Evolutionary conservation across 2,797 vertebrate genomes (phyloP).

Genomic region (Toxotes lorentzi): DNA sequence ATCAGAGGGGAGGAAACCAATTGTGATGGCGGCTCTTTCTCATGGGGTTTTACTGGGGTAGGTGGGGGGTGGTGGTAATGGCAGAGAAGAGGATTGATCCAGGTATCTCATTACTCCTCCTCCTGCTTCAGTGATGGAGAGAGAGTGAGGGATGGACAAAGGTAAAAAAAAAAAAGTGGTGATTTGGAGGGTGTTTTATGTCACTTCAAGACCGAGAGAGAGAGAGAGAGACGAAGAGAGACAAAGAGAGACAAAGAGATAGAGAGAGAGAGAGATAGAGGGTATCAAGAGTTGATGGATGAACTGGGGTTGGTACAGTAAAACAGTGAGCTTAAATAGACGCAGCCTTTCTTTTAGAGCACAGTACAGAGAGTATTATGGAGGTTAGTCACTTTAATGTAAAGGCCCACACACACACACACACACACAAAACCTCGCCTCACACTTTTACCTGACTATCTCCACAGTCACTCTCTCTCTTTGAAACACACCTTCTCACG

Average conservation of each 20-base stretch:
- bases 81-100: slow-evolving; percentile 30
- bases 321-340: slow-evolving; percentile 17
- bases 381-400: slow-evolving; percentile 30
- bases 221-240: neutral
- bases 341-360: slow-evolving; percentile 5
- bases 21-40: slow-evolving; percentile 14
- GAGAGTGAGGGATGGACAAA: slow-evolving; percentile 10
- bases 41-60: slow-evolving; percentile 9
- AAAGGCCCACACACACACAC: neutral
- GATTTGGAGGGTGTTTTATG: slow-evolving; percentile 30
- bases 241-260: neutral
- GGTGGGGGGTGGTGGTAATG: slow-evolving; percentile 7
- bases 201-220: neutral
- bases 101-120: slow-evolving; percentile 29
- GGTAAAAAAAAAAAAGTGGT: neutral
- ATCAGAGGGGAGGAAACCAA: slow-evolving; percentile 20
- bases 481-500: neutral
- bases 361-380: slow-evolving; percentile 3
- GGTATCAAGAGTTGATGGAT: slow-evolving; percentile 29
- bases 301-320: slow-evolving; percentile 7
- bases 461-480: neutral
- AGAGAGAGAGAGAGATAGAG: neutral
- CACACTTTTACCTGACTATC: neutral
- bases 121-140: slow-evolving; percentile 25
- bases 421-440: neutral